Evolutionary conservation across 2,113 vertebrate genomes (phyloP).

Genomic region (Apistogramma diplotaenia): DNA sequence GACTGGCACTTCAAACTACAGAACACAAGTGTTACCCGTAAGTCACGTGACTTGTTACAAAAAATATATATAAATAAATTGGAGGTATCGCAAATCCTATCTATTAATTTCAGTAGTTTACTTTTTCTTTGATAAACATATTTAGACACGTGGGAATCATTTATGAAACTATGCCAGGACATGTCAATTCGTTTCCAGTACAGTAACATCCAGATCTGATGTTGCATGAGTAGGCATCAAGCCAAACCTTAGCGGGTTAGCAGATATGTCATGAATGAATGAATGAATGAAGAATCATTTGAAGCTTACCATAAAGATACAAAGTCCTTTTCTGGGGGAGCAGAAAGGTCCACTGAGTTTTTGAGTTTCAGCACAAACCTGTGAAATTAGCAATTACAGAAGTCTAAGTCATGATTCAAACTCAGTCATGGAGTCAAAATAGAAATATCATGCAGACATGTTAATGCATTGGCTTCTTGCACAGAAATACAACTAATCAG

Average conservation of each 20-base stretch:
- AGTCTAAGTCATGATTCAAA: not conserved
- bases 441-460: not conserved
- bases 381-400: not conserved
- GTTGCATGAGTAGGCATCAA: not conserved
- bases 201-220: not conserved
- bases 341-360: slow-evolving; percentile 75
- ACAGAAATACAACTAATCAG: not conserved
- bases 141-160: not conserved
- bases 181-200: not conserved
- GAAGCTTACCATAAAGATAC: slow-evolving; percentile 83
- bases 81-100: not conserved
- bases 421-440: not conserved
- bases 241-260: not conserved
- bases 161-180: not conserved
- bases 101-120: not conserved
- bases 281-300: not conserved
- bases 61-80: not conserved
- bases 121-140: not conserved
- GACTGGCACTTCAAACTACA: slow-evolving; percentile 90
- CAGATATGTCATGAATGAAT: too few species aligned
- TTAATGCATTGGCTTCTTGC: not conserved
- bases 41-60: not conserved
- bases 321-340: slow-evolving; percentile 84
- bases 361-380: slow-evolving; percentile 88
- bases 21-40: not conserved